Percentiles rank a stretch among this genome's conserved stretches.
Evolutionary conservation across 2,113 vertebrate genomes (phyloP).

Genomic region (Podarcis cretensis): DNA sequence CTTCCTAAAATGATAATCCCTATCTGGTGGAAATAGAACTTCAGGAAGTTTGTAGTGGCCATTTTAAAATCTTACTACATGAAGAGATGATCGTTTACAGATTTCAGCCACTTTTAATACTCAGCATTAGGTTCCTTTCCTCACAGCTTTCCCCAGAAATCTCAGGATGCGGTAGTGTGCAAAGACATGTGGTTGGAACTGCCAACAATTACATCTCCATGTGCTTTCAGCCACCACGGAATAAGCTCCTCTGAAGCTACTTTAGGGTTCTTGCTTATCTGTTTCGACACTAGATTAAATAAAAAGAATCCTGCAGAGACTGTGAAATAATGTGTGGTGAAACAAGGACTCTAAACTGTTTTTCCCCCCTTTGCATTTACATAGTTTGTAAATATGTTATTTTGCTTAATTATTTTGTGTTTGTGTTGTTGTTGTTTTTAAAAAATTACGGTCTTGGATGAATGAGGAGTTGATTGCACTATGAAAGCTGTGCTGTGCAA

Average conservation of each 20-base stretch:
- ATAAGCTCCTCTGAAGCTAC: background rate
- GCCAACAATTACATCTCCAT: background rate
- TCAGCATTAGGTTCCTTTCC: background rate
- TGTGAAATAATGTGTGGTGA: background rate
- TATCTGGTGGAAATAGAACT: background rate
- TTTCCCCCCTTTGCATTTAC: accelerated
- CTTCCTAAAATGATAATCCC: background rate
- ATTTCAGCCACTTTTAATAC: background rate
- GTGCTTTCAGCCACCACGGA: background rate
- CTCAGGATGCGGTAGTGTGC: no score
- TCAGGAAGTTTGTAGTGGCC: background rate
- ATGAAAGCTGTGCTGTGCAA: slow-evolving; percentile 27
- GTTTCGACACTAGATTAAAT: background rate
- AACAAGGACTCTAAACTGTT: accelerated
- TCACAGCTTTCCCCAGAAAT: background rate
- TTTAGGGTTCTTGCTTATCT: background rate
- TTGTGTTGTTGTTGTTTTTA: background rate
- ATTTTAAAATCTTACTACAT: background rate
- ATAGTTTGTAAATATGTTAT: background rate
- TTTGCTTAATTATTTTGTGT: slow-evolving; percentile 1
- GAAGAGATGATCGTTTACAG: background rate
- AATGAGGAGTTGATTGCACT: background rate
- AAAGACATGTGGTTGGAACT: background rate
- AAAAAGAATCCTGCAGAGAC: background rate
- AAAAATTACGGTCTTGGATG: slow-evolving; percentile 8